Conservation (phyloP, 2,113 vertebrate species). For the Benitochromis conjunctus region DNA sequence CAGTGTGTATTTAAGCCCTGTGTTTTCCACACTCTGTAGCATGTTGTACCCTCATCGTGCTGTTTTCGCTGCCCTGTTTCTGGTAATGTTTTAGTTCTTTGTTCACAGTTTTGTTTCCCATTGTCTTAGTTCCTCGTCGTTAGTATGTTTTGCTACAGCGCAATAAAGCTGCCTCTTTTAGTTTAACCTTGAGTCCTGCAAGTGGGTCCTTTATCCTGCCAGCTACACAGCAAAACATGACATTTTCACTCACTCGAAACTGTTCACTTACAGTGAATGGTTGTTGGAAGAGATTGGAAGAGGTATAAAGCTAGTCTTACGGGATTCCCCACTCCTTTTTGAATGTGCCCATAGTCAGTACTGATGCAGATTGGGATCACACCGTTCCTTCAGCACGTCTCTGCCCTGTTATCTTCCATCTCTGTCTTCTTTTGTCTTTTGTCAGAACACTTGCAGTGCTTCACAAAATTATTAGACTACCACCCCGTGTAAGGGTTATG, state of each 20-base stretch:
- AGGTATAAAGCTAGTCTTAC: conserved; percentile 29
- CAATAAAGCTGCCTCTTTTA: no score
- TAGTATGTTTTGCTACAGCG: no score
- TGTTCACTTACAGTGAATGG: not conserved
- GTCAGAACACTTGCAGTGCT: not conserved
- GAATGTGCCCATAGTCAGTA: conserved; percentile 26
- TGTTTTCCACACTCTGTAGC: no score
- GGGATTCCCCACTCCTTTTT: conserved; percentile 3
- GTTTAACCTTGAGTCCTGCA: no score
- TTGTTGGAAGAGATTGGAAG: not conserved
- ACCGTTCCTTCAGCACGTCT: conserved; percentile 19
- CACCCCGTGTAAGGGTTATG: not conserved
- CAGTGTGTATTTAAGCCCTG: no score
- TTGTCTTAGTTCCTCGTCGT: no score
- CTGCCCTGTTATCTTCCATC: not conserved
- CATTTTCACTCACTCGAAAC: not conserved
- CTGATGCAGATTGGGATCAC: conserved; percentile 35
- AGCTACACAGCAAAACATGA: no score
- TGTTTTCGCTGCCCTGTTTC: no score
- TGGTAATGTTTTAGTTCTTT: no score
- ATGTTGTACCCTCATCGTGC: no score
- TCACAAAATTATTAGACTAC: not conserved
- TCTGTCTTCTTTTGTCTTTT: not conserved
- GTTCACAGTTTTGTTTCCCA: no score
- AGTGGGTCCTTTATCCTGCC: no score